Base-by-base conservation (phyloP, 2,888 invertebrate genomes). In the Eristalinus aeneus region DNA sequence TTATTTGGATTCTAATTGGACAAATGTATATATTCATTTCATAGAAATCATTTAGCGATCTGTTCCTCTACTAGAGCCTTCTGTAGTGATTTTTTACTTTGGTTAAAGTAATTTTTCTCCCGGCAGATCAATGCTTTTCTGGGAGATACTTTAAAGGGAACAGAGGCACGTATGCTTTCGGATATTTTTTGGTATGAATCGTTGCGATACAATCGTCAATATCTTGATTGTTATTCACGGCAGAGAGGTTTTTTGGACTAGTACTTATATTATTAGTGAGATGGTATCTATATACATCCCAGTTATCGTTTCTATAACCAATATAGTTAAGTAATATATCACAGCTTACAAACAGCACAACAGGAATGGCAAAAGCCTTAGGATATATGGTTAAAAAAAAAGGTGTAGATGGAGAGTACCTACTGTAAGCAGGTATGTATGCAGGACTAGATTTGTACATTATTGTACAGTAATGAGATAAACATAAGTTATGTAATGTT, bases 141-240 rank as follows among this genome's bases (percentile, higher is more conserved):
- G n/a, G 46, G 2, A 11, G 3, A n/a, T n/a, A 5, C 8, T 46
- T 11, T 46, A 12, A 46, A 46, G n/a, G n/a, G n/a, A n/a, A n/a
- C n/a, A n/a, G n/a, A n/a, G n/a, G n/a, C n/a, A 46, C n/a, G 63
- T 16, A 63, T 32, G 9, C 63, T 63, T 34, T 63, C 34, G n/a
- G 16, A 32, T 32, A 63, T 32, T 63, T n/a, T n/a, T 34, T 63
- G 4, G 8, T 34, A 16, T 63, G n/a, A 32, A 63, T 34, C 1
- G 34, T 20, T 20, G 20, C 63, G 9, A 63, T 63, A 32, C 2
- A 63, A 34, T 63, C 16, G 34, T 61, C 34, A 9, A 61, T 34
- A 11, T 31, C 12, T 32, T 12, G 34, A 32, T 1, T 5, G 34
- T 16, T 31, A n/a, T 31, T 61, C 0, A 34, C 32, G 16, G 2